These are phyloP conservation scores for Schizopygopsis malacanthus DNA, from an alignment of 2,797 vertebrate species.

Conservation along the genomic window DNA sequence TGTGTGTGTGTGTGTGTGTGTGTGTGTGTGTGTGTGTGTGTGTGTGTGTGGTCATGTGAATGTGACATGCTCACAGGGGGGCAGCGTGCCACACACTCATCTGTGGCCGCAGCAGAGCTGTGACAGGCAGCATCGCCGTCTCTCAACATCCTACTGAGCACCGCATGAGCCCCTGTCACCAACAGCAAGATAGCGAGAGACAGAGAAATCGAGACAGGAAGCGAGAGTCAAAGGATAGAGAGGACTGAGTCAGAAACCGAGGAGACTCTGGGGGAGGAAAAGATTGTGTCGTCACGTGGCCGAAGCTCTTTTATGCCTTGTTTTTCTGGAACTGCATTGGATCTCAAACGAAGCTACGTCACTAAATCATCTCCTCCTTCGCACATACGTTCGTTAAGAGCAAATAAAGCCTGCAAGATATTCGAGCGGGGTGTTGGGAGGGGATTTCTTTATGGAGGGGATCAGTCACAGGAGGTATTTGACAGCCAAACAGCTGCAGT, in stretches of 20 bases:
- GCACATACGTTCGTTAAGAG: neutral
- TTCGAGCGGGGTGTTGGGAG: slow-evolving; percentile 19
- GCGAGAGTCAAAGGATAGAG: slow-evolving; percentile 28
- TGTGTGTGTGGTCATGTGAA: slow-evolving; percentile 41
- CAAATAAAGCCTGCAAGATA: slow-evolving; percentile 39
- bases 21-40: slow-evolving; percentile 34
- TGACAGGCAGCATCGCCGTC: slow-evolving; percentile 30
- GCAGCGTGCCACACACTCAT: slow-evolving; percentile 35
- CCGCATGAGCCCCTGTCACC: slow-evolving; percentile 42
- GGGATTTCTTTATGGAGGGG: slow-evolving; percentile 33
- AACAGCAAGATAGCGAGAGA: slow-evolving; percentile 38
- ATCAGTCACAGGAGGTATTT: slow-evolving; percentile 44
- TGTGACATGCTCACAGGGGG: slow-evolving; percentile 33
- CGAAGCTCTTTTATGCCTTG: slow-evolving; percentile 30
- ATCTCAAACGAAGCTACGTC: neutral
- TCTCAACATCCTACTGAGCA: slow-evolving; percentile 40
- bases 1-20: slow-evolving; percentile 34
- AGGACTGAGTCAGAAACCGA: slow-evolving; percentile 54
- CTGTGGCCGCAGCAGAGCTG: slow-evolving; percentile 33
- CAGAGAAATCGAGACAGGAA: slow-evolving; percentile 39
- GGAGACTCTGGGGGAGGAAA: slow-evolving; percentile 61
- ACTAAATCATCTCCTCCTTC: slow-evolving; percentile 15
- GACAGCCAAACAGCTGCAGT: slow-evolving; percentile 44
- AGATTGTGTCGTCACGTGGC: slow-evolving; percentile 60
- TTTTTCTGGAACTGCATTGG: slow-evolving; percentile 29